Percentiles rank a stretch among this genome's conserved stretches.
These are phyloP conservation scores for Eonycteris spelaea DNA, from an alignment of 2,113 vertebrate species.

Conservation along the genomic window DNA sequence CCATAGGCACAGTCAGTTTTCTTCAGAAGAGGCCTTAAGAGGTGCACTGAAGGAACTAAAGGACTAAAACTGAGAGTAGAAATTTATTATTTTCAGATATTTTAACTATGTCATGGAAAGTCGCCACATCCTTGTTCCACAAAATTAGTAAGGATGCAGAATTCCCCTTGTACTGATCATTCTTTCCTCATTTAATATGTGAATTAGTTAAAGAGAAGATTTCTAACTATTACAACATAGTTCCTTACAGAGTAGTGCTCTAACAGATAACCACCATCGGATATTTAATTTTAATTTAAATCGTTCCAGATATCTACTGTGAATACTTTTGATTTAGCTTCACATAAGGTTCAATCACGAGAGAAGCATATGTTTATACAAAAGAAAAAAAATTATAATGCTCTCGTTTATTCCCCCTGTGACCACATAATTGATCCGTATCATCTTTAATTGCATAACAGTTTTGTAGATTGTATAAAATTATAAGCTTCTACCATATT, in stretches of 20 bases:
- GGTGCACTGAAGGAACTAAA: background rate
- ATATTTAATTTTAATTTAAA: background rate
- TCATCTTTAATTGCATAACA: background rate
- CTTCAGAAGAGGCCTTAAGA: background rate
- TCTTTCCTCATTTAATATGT: background rate
- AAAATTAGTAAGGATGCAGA: background rate
- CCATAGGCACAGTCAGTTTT: slow-evolving; percentile 47
- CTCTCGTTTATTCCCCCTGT: background rate
- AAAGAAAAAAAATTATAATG: background rate
- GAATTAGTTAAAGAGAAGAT: background rate
- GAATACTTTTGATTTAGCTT: background rate
- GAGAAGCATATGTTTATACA: background rate
- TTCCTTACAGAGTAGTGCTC: background rate
- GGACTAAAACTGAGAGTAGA: background rate
- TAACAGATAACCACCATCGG: background rate
- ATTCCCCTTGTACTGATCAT: background rate
- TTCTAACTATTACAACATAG: background rate
- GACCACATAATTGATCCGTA: background rate
- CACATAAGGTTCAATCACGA: background rate
- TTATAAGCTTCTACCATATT: background rate
- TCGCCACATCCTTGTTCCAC: background rate
- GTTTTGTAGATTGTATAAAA: background rate
- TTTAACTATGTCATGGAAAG: background rate
- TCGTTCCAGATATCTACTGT: background rate
- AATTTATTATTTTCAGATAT: background rate